Evolutionary conservation across 2,888 invertebrate genomes (phyloP).

Genomic region (Coelogynopora nodosa): DNA sequence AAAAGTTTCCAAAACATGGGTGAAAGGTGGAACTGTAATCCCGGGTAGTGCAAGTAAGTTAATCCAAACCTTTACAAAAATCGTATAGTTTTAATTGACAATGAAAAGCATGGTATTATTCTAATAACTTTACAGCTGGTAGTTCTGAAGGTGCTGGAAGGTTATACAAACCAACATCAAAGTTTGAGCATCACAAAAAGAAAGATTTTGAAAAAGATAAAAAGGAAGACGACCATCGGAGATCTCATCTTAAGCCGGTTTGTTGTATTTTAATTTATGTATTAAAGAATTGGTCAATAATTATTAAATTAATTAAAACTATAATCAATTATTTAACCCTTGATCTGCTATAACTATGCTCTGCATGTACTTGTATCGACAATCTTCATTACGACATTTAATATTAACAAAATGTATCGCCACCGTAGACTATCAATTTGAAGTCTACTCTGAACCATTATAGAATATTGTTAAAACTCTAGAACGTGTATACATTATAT

Average conservation of each 20-base stretch:
- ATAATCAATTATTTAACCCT: no score
- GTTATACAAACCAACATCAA: slow-evolving; percentile 36
- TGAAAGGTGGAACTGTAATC: slow-evolving; percentile 43
- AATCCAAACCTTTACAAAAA: neutral
- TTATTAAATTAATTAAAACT: neutral
- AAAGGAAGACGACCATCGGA: slow-evolving; percentile 8
- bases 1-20: slow-evolving; percentile 38
- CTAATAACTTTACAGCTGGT: neutral
- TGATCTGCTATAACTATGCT: no score
- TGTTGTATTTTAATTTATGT: neutral
- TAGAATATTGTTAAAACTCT: no score
- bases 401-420: no score
- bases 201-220: slow-evolving; percentile 8
- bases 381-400: no score
- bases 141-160: slow-evolving; percentile 36
- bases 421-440: no score
- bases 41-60: slow-evolving; percentile 40
- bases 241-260: slow-evolving; percentile 29
- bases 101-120: neutral
- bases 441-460: no score
- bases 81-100: neutral
- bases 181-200: neutral
- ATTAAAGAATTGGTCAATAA: no score
- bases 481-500: no score
- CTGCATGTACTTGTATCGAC: no score